Evolutionary conservation across 2,888 invertebrate species (phyloP).

Genomic region (Taphrorychus bicolor): DNA sequence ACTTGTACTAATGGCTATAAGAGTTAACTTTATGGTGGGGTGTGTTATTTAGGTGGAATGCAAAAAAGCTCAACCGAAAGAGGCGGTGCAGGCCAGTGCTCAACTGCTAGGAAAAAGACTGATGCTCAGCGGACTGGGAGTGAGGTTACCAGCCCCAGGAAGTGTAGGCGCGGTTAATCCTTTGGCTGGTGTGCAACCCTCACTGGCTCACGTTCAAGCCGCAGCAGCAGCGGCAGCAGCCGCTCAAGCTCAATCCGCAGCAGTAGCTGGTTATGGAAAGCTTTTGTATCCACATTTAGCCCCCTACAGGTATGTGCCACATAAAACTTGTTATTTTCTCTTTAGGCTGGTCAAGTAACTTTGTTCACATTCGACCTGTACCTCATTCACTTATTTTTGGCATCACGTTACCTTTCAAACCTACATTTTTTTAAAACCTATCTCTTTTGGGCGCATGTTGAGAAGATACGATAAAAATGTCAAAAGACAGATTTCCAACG

Average conservation of each 20-base stretch:
- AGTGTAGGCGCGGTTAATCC: slow-evolving; percentile 66
- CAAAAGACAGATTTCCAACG: too few relatives aligned
- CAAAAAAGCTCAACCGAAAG: slow-evolving; percentile 91
- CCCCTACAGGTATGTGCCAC: slow-evolving; percentile 61
- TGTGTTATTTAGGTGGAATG: slow-evolving; percentile 72
- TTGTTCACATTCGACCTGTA: too few relatives aligned
- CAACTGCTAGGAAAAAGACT: slow-evolving; percentile 70
- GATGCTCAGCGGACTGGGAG: slow-evolving; percentile 75
- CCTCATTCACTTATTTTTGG: too few relatives aligned
- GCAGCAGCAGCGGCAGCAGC: slow-evolving; percentile 65
- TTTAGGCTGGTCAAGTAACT: too few relatives aligned
- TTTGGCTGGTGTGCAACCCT: slow-evolving; percentile 64
- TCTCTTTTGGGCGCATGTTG: too few relatives aligned
- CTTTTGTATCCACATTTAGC: slow-evolving; percentile 69
- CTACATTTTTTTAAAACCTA: too few relatives aligned
- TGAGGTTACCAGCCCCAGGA: slow-evolving; percentile 68
- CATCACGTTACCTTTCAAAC: too few relatives aligned
- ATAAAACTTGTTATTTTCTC: too few relatives aligned
- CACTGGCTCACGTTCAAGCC: slow-evolving; percentile 58
- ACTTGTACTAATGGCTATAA: too few relatives aligned
- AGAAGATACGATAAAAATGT: too few relatives aligned
- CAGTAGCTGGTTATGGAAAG: slow-evolving; percentile 72
- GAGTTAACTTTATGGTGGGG: too few relatives aligned
- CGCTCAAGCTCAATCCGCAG: slow-evolving; percentile 64
- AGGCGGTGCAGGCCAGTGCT: slow-evolving; percentile 80